These are phyloP conservation scores for Mus minutoides DNA, from an alignment of 2,797 vertebrate genomes.

Conservation along the genomic window DNA sequence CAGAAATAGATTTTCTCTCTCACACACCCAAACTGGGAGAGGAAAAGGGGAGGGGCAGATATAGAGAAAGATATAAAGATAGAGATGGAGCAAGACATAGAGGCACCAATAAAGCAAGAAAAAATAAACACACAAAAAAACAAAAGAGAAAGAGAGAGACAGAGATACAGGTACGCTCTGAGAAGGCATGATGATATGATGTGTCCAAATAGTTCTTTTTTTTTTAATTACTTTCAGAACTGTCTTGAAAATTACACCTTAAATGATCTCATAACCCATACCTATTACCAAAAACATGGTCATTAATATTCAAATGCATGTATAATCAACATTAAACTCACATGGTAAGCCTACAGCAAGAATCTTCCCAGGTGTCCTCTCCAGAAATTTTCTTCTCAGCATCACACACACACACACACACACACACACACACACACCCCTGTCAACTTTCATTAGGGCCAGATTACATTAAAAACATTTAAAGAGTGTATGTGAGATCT, in stretches of 20 bases:
- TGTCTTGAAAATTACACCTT: neutral
- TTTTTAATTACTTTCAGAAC: neutral
- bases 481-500: neutral
- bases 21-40: neutral
- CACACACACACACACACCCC: too few relatives aligned
- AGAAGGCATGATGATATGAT: neutral
- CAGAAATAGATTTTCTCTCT: neutral
- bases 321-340: neutral
- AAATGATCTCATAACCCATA: neutral
- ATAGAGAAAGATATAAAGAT: neutral
- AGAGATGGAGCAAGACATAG: neutral
- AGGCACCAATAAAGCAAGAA: neutral
- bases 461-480: neutral
- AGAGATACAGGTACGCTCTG: neutral
- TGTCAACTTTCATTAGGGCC: neutral
- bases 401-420: neutral
- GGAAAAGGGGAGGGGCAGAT: neutral
- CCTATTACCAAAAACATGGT: neutral
- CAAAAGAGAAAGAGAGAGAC: neutral
- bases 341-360: neutral
- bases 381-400: neutral
- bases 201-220: neutral
- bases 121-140: neutral
- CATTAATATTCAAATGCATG: neutral
- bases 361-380: neutral